Conservation (phyloP, 2,113 vertebrate species). For the Alectura lathami region DNA sequence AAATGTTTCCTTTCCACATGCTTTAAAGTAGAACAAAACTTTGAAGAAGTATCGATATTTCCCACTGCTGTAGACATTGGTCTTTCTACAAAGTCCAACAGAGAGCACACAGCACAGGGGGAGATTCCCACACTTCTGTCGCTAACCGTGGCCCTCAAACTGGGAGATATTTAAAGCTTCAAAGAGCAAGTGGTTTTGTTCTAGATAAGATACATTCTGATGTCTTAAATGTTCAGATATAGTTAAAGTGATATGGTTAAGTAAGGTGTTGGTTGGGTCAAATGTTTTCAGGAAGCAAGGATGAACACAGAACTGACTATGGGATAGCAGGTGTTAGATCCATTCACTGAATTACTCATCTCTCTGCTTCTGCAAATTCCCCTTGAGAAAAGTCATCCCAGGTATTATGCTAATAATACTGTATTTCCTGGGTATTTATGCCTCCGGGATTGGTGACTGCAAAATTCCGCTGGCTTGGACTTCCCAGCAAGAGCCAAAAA, state of each 20-base stretch:
- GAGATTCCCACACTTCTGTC: neutral
- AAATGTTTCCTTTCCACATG: neutral
- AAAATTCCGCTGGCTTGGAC: neutral
- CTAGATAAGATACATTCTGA: neutral
- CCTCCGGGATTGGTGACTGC: neutral
- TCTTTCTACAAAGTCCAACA: neutral
- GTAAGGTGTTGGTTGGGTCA: neutral
- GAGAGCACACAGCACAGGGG: neutral
- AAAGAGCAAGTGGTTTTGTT: neutral
- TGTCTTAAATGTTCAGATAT: neutral
- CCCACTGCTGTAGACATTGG: neutral
- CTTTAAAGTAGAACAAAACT: slow-evolving; percentile 3
- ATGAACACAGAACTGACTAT: neutral
- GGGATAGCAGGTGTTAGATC: neutral
- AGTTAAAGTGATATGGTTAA: neutral
- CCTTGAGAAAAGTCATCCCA: slow-evolving; percentile 29
- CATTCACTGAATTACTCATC: neutral
- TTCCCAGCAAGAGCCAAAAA: neutral
- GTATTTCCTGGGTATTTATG: neutral
- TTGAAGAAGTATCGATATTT: neutral
- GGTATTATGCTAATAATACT: slow-evolving; percentile 24
- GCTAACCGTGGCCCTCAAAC: neutral
- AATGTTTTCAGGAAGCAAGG: neutral
- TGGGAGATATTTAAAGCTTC: neutral
- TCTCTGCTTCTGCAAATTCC: slow-evolving; percentile 24